Evolutionary conservation across 2,888 invertebrate species (phyloP).

Genomic region (Ophion ellenae): DNA sequence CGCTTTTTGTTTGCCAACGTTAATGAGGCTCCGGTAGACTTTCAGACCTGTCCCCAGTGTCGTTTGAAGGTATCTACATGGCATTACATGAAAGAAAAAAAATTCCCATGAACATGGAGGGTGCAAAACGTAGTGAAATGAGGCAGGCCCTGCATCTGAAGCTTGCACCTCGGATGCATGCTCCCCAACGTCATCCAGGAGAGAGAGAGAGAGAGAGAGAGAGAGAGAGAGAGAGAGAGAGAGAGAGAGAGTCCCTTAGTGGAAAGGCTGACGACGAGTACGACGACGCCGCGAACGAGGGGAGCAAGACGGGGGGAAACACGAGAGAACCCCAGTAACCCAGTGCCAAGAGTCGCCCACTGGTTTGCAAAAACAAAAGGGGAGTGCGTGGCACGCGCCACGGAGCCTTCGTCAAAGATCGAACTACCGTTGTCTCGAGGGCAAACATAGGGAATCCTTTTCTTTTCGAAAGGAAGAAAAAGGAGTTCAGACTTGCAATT

Average conservation of each 20-base stretch:
- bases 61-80: background rate
- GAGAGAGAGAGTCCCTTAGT: constrained; percentile 51
- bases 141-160: constrained; percentile 60
- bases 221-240: constrained; percentile 63
- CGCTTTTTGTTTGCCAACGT: constrained; percentile 45
- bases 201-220: constrained; percentile 62
- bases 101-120: no score
- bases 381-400: constrained; percentile 79
- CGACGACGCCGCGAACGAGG: constrained; percentile 65
- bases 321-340: constrained; percentile 81
- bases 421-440: constrained; percentile 45
- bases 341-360: constrained; percentile 80
- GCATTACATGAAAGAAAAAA: background rate
- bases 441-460: constrained; percentile 7
- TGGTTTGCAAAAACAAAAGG: constrained; percentile 82
- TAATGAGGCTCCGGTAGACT: constrained; percentile 9
- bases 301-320: constrained; percentile 75
- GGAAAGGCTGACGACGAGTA: constrained; percentile 60
- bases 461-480: background rate
- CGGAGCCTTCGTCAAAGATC: constrained; percentile 66
- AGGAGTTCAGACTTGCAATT: no score
- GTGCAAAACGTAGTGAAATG: constrained; percentile 1
- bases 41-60: background rate
- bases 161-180: constrained; percentile 57
- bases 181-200: constrained; percentile 66